Percentiles rank a stretch among this genome's conserved stretches.
Conservation (phyloP, 2,797 vertebrate genomes). For the Heteromormyrus szaboi region DNA sequence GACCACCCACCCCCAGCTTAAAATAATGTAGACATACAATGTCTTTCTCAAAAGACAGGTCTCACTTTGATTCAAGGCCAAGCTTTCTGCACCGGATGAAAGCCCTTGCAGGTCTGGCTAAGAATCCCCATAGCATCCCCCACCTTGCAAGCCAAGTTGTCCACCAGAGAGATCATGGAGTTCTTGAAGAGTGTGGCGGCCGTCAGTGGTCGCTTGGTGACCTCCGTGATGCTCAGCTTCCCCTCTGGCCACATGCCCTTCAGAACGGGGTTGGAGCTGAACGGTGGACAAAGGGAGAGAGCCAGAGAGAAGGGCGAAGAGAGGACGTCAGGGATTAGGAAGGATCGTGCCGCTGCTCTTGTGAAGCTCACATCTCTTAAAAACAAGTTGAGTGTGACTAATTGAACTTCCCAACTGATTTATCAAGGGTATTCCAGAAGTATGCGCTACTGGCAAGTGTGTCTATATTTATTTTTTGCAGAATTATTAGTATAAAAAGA, state of each 20-base stretch:
- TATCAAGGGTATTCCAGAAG: neutral
- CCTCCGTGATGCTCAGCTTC: conserved; percentile 93
- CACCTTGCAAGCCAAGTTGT: conserved; percentile 92
- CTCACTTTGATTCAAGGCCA: neutral
- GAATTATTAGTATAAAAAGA: neutral
- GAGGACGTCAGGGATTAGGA: neutral
- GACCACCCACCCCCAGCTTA: neutral
- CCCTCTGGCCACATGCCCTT: conserved; percentile 98
- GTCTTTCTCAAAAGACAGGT: neutral
- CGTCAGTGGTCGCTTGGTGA: conserved; percentile 91
- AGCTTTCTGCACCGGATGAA: neutral
- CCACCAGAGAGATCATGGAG: conserved; percentile 95
- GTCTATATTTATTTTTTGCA: neutral
- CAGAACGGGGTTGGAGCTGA: conserved; percentile 84
- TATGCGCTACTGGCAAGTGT: neutral
- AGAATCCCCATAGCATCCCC: conserved; percentile 7
- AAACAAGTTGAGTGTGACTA: neutral
- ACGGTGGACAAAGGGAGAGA: conserved; percentile 22
- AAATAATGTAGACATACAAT: neutral
- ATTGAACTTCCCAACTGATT: neutral
- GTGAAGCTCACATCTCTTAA: neutral
- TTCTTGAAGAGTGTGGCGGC: conserved; percentile 93
- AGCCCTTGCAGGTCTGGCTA: neutral
- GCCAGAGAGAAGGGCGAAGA: neutral
- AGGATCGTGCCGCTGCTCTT: neutral